phyloP scores from a whole-genome alignment of 30 jellyfish, hydroid and myxozoan species.

The Turritopsis dohrnii region DNA sequence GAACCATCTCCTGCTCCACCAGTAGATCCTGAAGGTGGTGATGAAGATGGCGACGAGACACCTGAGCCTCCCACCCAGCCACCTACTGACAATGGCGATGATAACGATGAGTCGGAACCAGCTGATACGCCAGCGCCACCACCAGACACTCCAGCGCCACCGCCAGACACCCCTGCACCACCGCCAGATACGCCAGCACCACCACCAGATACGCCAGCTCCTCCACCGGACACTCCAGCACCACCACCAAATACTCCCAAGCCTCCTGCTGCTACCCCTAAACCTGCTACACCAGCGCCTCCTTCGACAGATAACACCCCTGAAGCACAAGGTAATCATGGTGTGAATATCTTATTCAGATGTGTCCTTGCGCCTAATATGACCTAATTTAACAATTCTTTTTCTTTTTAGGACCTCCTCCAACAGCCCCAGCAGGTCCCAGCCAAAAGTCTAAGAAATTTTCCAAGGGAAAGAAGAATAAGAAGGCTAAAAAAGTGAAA shows the following conservation, averaged over 20 bases:
- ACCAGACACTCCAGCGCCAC: conserved; percentile 51
- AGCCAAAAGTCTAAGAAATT: neutral
- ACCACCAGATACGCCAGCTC: conserved; percentile 62
- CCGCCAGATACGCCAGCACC: conserved; percentile 57
- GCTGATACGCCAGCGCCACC: conserved; percentile 47
- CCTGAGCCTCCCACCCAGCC: neutral
- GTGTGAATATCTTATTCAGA: neutral
- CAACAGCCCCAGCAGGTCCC: neutral
- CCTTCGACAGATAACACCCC: conserved; percentile 19
- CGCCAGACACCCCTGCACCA: conserved; percentile 52
- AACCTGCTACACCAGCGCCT: conserved; percentile 32
- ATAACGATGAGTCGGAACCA: conserved; percentile 4
- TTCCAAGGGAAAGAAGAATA: neutral
- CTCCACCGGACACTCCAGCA: conserved; percentile 50
- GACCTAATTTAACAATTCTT: neutral
- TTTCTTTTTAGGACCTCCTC: neutral
- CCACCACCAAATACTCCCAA: conserved; percentile 55
- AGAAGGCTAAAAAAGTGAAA: neutral
- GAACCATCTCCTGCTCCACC: conserved; percentile 5
- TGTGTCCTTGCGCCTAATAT: neutral
- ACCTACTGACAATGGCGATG: neutral
- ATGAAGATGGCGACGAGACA: neutral
- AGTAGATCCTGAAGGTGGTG: conserved; percentile 1
- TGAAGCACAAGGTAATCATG: neutral
- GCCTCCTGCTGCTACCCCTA: conserved; percentile 47